Base-by-base conservation (phyloP, 2,113 vertebrate species). In the Myotis brandtii region DNA sequence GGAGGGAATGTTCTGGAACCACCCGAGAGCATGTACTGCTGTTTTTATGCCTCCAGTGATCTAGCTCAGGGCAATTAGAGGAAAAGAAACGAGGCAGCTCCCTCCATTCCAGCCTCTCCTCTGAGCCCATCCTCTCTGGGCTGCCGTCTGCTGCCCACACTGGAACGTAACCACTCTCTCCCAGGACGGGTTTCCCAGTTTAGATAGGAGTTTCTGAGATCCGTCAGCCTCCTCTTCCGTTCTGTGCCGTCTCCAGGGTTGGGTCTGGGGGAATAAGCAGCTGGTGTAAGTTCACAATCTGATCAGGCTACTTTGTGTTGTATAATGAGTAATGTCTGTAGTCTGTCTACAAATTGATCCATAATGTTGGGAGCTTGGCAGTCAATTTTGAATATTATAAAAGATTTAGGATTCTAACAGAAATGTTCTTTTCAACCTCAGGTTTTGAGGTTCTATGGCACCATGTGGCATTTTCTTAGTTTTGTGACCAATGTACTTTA, bases 401-500 rank as follows among this genome's bases (percentile, higher is more conserved):
- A 54, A 91, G 48, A 14, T 64, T 14, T 62, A 73, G 89, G 59
- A 67, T 43, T 66, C 43, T 46, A 52, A 81, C 16, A 86, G 43
- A 89, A 43, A 67, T 46, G 69, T 95, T 80, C 40, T 84, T 93
- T 94, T 84, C 64, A 90, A 52, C 76, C 66, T 70, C 30, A 48
- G 81, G n/a, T 40, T 89, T 89, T 92, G 43, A 89, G 75, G 54
- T 48, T 92, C 23, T 69, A 66, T 93, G 80, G 70, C 1, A 70
- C 69, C 84, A 59, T 75, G 52, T 84, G 76, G 66, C 64, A 87
- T 92, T 89, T 87, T 83, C 90, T 96, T 30, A 18, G 75, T 56
- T 91, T 95, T 92, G 50, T 94, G 80, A 86, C 54, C 67, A 73
- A 86, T 89, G 54, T 40, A 13, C 21, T 83, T 95, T 46, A 89